Base-by-base conservation (phyloP, 2,888 invertebrate species). In the Crocallis elinguaria region DNA sequence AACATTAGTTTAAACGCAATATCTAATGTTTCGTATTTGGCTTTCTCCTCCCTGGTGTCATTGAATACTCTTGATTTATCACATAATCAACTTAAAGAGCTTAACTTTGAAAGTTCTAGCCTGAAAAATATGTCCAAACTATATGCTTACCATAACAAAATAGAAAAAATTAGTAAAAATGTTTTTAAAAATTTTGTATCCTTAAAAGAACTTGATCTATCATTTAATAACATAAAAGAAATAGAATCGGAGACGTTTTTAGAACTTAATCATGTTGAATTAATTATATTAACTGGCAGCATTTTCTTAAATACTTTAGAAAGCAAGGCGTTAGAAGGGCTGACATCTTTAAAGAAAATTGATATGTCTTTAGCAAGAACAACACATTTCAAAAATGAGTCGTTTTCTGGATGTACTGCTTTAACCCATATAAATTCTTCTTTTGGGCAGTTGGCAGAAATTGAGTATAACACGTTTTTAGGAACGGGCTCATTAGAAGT, bases 391-490 rank as follows among this genome's bases (percentile, higher is more conserved):
- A n/a, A 50, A 59, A 63, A 63, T 41, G 44, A 39, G 23, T 63
- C 63, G 0, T 63, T 63, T 46, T 49, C 52, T 9, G 58, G 58
- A 17, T 36, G 60, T 9, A 8, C 19, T 16, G 25, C 46, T 12
- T 41, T 64, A 0, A 49, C 25, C 7, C 13, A 45, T 23, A 9
- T 67, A 1, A 63, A 67, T 42, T 46, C 57, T 8, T 55, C 67
- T 23, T 53, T 29, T 48, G 59, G 67, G 12, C 54, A 63, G 29
- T 49, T 67, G 42, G 12, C 46, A 0, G 38, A 16, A 17, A 48
- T 67, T 29, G 57, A 41, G 27, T 60, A 53, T 42, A 60, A 62
- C 38, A 43, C 58, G 2, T 64, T 65, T 42, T 25, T 48, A 17
- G 41, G 51, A 8, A 51, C 58, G 19, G 62, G 57, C 1, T 54